Percentiles rank a stretch among this genome's conserved stretches.
Conservation (phyloP, 2,888 invertebrate genomes). For the Melanostoma mellinum region DNA sequence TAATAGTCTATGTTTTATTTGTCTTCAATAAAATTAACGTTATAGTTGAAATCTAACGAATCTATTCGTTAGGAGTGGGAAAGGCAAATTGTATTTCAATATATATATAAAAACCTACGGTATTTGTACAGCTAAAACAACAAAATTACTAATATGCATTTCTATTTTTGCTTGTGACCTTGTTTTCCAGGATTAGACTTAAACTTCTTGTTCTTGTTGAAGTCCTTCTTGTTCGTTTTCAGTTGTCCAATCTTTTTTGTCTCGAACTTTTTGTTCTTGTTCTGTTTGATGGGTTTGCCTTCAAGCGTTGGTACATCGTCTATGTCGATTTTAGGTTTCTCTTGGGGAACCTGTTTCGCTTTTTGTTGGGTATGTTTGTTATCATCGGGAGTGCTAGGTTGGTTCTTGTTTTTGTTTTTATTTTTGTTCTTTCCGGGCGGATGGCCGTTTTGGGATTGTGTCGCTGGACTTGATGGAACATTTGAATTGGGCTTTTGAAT, state of each 20-base stretch:
- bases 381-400: neutral
- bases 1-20: too few relatives aligned
- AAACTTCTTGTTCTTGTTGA: constrained; percentile 53
- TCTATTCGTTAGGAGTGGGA: too few relatives aligned
- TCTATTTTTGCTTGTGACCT: constrained; percentile 46
- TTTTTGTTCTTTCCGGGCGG: neutral
- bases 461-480: neutral
- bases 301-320: constrained; percentile 73
- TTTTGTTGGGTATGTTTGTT: constrained; percentile 34
- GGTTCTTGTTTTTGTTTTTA: constrained; percentile 17
- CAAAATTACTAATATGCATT: neutral
- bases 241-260: constrained; percentile 78
- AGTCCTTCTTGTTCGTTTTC: constrained; percentile 75
- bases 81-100: neutral
- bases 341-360: constrained; percentile 1
- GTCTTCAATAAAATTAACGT: too few relatives aligned
- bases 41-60: too few relatives aligned
- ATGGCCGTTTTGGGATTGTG: constrained; percentile 32
- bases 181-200: constrained; percentile 58
- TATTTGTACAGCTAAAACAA: constrained; percentile 33
- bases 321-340: constrained; percentile 69
- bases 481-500: neutral
- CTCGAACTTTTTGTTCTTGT: constrained; percentile 77
- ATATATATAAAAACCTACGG: constrained; percentile 10
- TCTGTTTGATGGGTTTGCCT: constrained; percentile 78